Base-by-base conservation (phyloP, 2,113 vertebrate genomes). In the Excalfactoria chinensis region DNA sequence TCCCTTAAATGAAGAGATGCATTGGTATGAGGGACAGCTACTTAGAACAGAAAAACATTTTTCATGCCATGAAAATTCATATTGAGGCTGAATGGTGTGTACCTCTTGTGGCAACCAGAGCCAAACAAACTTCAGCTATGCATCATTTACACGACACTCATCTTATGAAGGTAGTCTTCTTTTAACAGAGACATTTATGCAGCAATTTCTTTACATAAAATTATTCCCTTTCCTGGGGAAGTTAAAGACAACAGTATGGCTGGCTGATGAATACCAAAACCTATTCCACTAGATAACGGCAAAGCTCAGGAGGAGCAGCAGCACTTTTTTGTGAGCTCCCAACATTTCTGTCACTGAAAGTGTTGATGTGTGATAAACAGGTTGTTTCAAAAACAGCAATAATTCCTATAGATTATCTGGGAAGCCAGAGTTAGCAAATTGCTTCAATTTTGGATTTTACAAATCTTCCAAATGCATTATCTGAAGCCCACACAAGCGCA, bases 211-310 rank as follows among this genome's bases (percentile, higher is more conserved):
- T 81, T 43, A 89, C 7, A 26, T 11, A 8, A 84, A 94, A 68
- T 66, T 79, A 79, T 75, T 53, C 25, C 32, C 28, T 84, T 84
- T 63, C 1, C 3, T 44, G 37, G 12, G 40, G 6, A 93, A 78
- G 55, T 32, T 34, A 58, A 68, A 79, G 75, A 66, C n/a, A 93
- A 69, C 69, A 60, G 37, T n/a, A 68, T 5, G 70, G 46, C 43
- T 88, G 70, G 48, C 68, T 49, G 37, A 82, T 34, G 75, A 92
- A 95, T 44, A 35, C 37, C 68, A 87, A 93, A 93, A 84, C 4
- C 17, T 41, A n/a, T 48, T 87, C 15, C 41, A 30, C 41, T 93
- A 72, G 66, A 78, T 34, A 81, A 79, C 15, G 41, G 48, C 32
- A 73, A 82, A 85, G 87, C n/a, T 84, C 56, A 22, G 48, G 48